Conservation (phyloP, 2,888 invertebrate genomes). For the Acleris laterana region DNA sequence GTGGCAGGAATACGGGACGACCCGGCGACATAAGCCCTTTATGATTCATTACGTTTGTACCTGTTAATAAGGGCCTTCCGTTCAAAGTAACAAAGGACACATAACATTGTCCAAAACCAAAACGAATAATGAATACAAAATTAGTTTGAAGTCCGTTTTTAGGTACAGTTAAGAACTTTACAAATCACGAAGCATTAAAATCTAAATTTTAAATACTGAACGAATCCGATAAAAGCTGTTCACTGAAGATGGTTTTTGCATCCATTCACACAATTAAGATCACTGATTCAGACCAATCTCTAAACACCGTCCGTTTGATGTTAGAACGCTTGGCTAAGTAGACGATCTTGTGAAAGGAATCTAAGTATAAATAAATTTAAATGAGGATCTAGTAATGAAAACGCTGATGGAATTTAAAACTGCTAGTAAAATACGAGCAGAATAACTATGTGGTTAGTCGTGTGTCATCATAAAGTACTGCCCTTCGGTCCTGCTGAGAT, state of each 20-base stretch:
- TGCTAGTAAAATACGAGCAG: not conserved
- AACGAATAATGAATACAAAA: too few species aligned
- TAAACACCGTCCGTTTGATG: constrained; percentile 4
- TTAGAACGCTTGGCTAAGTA: constrained; percentile 1
- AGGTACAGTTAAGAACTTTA: too few species aligned
- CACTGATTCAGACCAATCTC: too few species aligned
- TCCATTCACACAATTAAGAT: constrained; percentile 7
- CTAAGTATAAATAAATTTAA: too few species aligned
- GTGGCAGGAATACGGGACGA: constrained; percentile 16
- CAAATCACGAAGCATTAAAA: too few species aligned
- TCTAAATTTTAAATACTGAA: too few species aligned
- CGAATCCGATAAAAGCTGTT: not conserved
- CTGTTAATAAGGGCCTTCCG: constrained; percentile 37
- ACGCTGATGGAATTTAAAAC: not conserved
- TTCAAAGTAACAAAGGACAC: constrained; percentile 22
- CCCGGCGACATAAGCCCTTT: constrained; percentile 27
- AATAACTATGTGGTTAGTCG: constrained; percentile 4
- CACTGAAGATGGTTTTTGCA: constrained; percentile 13
- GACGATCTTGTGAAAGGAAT: not conserved
- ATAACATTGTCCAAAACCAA: constrained; percentile 1
- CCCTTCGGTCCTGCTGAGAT: constrained; percentile 20
- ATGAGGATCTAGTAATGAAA: not conserved
- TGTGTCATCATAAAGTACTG: constrained; percentile 20
- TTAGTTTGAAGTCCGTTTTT: too few species aligned
- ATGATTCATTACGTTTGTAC: constrained; percentile 32